These are phyloP conservation scores for Phenganax subtilis DNA, from an alignment of 92 coral and sea anemone species.

Conservation along the genomic window DNA sequence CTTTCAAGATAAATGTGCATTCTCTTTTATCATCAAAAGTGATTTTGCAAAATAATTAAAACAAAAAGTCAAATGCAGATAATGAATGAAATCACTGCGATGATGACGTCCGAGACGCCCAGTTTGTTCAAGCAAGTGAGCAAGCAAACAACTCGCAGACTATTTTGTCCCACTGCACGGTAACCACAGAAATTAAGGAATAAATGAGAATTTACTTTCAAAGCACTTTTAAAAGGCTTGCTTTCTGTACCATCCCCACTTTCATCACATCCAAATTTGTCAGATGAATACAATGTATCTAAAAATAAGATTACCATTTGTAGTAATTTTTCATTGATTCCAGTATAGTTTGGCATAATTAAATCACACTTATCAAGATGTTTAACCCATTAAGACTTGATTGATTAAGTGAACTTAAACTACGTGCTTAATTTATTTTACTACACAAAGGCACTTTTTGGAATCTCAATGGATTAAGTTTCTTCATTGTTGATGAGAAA, in stretches of 20 bases:
- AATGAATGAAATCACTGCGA: no score
- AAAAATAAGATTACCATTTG: not conserved
- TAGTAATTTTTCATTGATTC: not conserved
- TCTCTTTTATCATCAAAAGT: not conserved
- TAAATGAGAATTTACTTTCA: slow-evolving; percentile 57
- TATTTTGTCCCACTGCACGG: no score
- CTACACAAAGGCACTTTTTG: no score
- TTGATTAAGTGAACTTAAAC: no score
- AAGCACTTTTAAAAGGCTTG: slow-evolving; percentile 83
- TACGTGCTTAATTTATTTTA: no score
- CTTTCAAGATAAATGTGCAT: not conserved
- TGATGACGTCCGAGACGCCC: no score
- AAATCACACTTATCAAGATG: not conserved
- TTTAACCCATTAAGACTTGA: not conserved
- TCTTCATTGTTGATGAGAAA: no score
- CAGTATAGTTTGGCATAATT: not conserved
- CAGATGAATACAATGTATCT: slow-evolving; percentile 74
- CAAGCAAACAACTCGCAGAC: no score
- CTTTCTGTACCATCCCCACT: slow-evolving; percentile 79
- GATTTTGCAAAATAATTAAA: not conserved
- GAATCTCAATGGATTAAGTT: no score
- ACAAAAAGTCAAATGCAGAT: not conserved
- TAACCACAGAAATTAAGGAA: no score
- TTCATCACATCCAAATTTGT: slow-evolving; percentile 78
- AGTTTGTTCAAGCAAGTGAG: no score